A percentile compares a stretch with the other conserved stretches of the same genome.
Conservation (phyloP, 2,797 vertebrate genomes). For the Bovichtus variegatus region DNA sequence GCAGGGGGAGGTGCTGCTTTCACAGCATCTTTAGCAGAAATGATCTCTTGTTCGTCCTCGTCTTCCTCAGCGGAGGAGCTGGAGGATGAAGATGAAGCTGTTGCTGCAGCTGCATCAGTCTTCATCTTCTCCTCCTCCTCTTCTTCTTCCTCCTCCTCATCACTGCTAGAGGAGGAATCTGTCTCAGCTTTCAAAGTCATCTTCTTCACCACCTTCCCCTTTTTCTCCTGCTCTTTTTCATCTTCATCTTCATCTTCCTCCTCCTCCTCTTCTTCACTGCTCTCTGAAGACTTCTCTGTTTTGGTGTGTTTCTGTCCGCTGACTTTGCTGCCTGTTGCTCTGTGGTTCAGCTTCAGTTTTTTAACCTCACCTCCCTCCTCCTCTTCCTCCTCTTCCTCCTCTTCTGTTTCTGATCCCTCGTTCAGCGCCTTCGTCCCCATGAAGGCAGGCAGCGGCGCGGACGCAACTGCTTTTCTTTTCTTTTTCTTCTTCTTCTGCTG, state of each 20-base stretch:
- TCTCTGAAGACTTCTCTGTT: not conserved
- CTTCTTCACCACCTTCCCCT: not conserved
- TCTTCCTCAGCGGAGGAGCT: conserved; percentile 49
- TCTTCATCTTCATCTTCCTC: not conserved
- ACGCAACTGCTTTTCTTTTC: conserved; percentile 22
- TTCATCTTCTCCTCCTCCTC: conserved; percentile 6
- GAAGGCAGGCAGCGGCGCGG: conserved; percentile 85
- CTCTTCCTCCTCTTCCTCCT: conserved; percentile 6
- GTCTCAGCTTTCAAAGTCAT: not conserved
- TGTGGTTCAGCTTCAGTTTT: conserved; percentile 56
- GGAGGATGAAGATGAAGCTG: conserved; percentile 33
- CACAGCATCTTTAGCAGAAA: not conserved
- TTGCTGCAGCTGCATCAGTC: not conserved
- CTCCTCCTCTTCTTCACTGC: conserved; percentile 2
- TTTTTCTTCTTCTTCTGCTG: conserved; percentile 52
- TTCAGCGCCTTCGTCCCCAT: conserved; percentile 84
- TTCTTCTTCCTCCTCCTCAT: conserved; percentile 30
- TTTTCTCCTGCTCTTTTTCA: not conserved
- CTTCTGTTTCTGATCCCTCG: not conserved
- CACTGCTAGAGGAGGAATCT: conserved; percentile 34
- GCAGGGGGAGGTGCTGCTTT: conserved; percentile 13
- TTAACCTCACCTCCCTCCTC: conserved; percentile 33
- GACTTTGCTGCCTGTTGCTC: not conserved
- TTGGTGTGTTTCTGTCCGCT: not conserved
- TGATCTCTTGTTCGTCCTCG: not conserved